These are phyloP conservation scores for Portunus trituberculatus DNA, from an alignment of 1,140 invertebrate genomes.

Conservation along the genomic window DNA sequence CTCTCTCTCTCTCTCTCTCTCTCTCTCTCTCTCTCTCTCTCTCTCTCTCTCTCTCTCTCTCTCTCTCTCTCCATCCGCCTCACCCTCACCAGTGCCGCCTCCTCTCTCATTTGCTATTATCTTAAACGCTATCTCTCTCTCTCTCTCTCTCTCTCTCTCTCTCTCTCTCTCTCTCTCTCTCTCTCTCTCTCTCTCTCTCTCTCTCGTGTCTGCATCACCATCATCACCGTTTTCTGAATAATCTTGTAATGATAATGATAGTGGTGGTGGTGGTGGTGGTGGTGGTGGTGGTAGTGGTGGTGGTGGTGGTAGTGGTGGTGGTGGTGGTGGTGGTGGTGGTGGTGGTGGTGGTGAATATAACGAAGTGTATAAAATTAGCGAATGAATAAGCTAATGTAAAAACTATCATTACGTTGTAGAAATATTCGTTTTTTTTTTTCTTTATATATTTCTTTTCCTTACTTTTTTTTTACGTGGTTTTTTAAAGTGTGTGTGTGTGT, in stretches of 20 bases:
- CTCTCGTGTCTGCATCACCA: neutral
- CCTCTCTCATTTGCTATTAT: neutral
- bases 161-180: conserved; percentile 43
- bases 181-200: conserved; percentile 43
- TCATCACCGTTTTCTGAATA: neutral
- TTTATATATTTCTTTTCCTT: too few relatives aligned
- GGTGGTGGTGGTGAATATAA: too few relatives aligned
- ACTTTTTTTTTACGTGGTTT: too few relatives aligned
- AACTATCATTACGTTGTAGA: too few relatives aligned
- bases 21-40: neutral
- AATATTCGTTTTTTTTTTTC: too few relatives aligned
- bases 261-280: neutral
- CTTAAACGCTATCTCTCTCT: neutral
- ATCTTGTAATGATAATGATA: neutral
- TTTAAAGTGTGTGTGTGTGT: too few relatives aligned
- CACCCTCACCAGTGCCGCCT: neutral
- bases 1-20: too few relatives aligned
- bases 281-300: too few relatives aligned
- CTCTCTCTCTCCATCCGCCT: neutral
- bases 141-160: conserved; percentile 43
- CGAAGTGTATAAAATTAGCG: too few relatives aligned
- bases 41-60: neutral
- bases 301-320: too few relatives aligned
- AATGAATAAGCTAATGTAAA: too few relatives aligned
- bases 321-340: too few relatives aligned